A percentile compares a stretch with the other conserved stretches of the same genome.
These are phyloP conservation scores for Pedionomus torquatus DNA, from an alignment of 2,113 vertebrate genomes.

Conservation along the genomic window DNA sequence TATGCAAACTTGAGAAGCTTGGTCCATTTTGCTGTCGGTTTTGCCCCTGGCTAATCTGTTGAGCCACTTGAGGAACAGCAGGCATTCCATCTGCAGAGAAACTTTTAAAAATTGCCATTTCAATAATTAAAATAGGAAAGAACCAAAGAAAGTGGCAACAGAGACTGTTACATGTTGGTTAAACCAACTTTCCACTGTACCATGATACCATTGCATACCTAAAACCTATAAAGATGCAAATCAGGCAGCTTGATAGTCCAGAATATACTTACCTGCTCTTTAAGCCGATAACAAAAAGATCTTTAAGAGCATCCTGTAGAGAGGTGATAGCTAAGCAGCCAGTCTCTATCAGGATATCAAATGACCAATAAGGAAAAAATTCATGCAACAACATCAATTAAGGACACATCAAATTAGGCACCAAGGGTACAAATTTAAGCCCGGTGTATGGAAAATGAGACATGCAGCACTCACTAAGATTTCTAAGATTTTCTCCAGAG, in stretches of 20 bases:
- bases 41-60: conserved; percentile 84
- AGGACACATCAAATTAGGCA: conserved; percentile 3
- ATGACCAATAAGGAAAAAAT: neutral
- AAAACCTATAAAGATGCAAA: neutral
- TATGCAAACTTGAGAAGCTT: conserved; percentile 83
- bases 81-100: conserved; percentile 84
- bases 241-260: neutral
- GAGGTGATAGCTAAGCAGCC: neutral
- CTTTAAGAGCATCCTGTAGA: neutral
- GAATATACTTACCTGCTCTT: neutral
- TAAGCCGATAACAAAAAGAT: neutral
- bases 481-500: neutral
- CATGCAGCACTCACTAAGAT: neutral
- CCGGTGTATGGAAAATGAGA: neutral
- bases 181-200: neutral
- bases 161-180: neutral
- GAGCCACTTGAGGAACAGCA: conserved; percentile 78
- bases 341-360: neutral
- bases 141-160: neutral
- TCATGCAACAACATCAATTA: neutral
- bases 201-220: neutral
- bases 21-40: conserved; percentile 86
- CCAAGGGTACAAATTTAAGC: neutral
- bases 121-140: neutral
- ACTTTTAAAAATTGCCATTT: neutral